Percentiles rank a stretch among this genome's conserved stretches.
Conservation (phyloP, 1,140 invertebrate species). For the Drosophila novamexicana region DNA sequence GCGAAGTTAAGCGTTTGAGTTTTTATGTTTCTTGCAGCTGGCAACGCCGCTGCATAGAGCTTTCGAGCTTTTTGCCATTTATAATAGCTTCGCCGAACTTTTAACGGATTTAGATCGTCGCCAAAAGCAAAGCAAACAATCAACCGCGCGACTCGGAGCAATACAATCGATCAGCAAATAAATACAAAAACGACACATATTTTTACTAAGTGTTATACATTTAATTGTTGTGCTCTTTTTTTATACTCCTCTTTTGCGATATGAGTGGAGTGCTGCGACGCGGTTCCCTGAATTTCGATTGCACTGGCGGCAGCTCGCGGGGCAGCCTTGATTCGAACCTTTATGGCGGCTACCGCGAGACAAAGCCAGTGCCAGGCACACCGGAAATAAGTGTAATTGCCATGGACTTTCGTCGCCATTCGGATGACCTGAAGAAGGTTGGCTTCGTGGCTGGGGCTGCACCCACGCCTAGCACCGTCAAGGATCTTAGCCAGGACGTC, state of each 20-base stretch:
- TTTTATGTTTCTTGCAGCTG: slow-evolving; percentile 35
- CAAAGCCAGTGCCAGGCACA: slow-evolving; percentile 69
- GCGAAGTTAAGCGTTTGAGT: slow-evolving; percentile 24
- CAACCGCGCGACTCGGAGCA: slow-evolving; percentile 38
- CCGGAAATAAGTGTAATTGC: slow-evolving; percentile 83
- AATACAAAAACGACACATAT: slow-evolving; percentile 3
- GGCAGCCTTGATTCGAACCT: slow-evolving; percentile 79
- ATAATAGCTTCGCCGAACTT: slow-evolving; percentile 61
- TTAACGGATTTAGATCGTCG: slow-evolving; percentile 76
- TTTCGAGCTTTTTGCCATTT: slow-evolving; percentile 58
- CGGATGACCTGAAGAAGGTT: slow-evolving; percentile 78
- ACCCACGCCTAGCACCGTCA: background rate
- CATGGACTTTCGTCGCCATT: slow-evolving; percentile 79
- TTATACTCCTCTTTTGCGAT: slow-evolving; percentile 18
- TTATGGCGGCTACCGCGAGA: slow-evolving; percentile 76
- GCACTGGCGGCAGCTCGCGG: slow-evolving; percentile 55
- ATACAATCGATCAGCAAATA: slow-evolving; percentile 43
- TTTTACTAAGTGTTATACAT: slow-evolving; percentile 15
- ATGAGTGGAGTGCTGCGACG: slow-evolving; percentile 81
- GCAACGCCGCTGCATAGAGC: slow-evolving; percentile 38
- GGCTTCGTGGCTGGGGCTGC: background rate
- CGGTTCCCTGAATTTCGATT: slow-evolving; percentile 78
- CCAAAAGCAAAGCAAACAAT: slow-evolving; percentile 56
- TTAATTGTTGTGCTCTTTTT: slow-evolving; percentile 14
- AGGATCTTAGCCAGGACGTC: slow-evolving; percentile 84